Percentiles rank a stretch among this genome's conserved stretches.
phyloP scores from a whole-genome alignment of 2,888 invertebrate species.

The Oxyteleia sp. region DNA sequence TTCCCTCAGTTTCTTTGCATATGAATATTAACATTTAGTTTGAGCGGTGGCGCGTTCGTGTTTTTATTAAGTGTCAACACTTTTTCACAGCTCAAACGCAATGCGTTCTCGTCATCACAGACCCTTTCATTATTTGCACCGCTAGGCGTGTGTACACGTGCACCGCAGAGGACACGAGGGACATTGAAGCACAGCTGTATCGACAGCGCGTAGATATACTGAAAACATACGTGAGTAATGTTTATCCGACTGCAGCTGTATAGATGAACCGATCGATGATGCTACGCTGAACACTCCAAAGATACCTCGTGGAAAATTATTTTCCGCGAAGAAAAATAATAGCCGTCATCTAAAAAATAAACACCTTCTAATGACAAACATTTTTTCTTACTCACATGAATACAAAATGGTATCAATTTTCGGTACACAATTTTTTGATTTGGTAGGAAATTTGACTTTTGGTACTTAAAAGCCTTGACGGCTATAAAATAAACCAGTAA shows the following conservation, averaged over 20 bases:
- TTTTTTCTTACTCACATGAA: too few relatives aligned
- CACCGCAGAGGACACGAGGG: conserved; percentile 36
- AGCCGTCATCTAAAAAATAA: not conserved
- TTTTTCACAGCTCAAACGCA: conserved; percentile 57
- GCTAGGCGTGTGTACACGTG: conserved; percentile 66
- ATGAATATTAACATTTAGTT: conserved; percentile 57
- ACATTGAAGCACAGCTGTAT: conserved; percentile 67
- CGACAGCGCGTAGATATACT: conserved; percentile 74
- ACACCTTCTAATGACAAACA: too few relatives aligned
- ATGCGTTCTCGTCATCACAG: conserved; percentile 42
- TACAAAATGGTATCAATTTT: too few relatives aligned
- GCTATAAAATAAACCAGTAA: too few relatives aligned
- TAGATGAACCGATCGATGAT: conserved; percentile 62
- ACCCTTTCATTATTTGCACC: conserved; percentile 65
- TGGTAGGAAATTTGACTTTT: too few relatives aligned
- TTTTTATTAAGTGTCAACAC: conserved; percentile 59
- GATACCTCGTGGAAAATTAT: conserved; percentile 29
- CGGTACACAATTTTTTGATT: too few relatives aligned
- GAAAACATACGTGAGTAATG: conserved; percentile 68
- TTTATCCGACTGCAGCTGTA: conserved; percentile 80
- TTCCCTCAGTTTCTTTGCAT: conserved; percentile 25
- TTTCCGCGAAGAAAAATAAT: not conserved
- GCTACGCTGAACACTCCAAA: conserved; percentile 17
- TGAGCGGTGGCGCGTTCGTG: conserved; percentile 40
- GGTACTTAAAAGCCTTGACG: too few relatives aligned